Evolutionary conservation across 2,888 invertebrate genomes (phyloP).

Genomic region (Leucophora obtusa): DNA sequence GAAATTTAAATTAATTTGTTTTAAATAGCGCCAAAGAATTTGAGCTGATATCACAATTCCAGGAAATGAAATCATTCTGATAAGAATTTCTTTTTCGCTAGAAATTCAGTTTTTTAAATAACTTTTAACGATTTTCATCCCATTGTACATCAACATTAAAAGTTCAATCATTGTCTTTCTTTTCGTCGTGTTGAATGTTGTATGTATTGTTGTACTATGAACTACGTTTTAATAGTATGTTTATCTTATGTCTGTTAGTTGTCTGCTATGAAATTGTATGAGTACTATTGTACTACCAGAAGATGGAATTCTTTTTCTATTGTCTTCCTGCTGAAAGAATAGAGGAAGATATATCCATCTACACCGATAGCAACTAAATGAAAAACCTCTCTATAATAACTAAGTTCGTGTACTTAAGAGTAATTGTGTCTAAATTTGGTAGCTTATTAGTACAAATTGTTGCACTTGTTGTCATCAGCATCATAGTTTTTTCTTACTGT

Average conservation of each 20-base stretch:
- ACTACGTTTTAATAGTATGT: conserved; percentile 14
- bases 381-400: conserved; percentile 3
- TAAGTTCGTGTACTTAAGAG: conserved; percentile 35
- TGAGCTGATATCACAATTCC: too few relatives aligned
- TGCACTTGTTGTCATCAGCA: conserved; percentile 47
- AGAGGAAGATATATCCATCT: neutral
- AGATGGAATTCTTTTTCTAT: conserved; percentile 1
- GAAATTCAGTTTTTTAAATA: too few relatives aligned
- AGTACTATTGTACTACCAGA: neutral
- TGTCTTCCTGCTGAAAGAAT: neutral
- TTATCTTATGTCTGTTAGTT: conserved; percentile 48
- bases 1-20: too few relatives aligned
- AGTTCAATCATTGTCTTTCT: conserved; percentile 34
- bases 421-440: conserved; percentile 51
- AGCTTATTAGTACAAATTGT: conserved; percentile 57
- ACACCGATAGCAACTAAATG: neutral
- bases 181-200: neutral
- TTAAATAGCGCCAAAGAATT: too few relatives aligned
- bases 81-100: too few relatives aligned
- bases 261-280: conserved; percentile 36
- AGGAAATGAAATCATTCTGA: too few relatives aligned
- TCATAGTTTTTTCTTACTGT: neutral
- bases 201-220: too few relatives aligned
- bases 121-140: neutral
- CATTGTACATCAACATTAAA: neutral